A percentile compares a stretch with the other conserved stretches of the same genome.
Conservation (phyloP, 2,113 vertebrate species). For the Erythrolamprus reginae region DNA sequence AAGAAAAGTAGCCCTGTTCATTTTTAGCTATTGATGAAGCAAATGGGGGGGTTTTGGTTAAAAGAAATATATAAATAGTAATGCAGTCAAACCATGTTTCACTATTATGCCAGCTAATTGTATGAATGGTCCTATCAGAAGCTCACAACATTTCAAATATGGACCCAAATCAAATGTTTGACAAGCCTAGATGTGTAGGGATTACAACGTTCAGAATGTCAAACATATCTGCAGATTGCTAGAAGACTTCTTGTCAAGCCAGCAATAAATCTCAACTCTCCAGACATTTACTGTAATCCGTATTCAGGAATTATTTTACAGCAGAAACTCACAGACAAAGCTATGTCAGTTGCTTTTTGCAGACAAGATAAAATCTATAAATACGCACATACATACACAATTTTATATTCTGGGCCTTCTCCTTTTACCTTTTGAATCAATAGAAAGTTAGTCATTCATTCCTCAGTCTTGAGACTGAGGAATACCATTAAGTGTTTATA, state of each 20-base stretch:
- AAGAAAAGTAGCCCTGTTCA: background rate
- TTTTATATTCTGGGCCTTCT: background rate
- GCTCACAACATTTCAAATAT: background rate
- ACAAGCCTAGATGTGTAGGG: background rate
- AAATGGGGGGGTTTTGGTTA: background rate
- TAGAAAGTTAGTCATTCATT: background rate
- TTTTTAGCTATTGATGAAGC: background rate
- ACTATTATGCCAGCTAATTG: background rate
- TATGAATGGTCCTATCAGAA: background rate
- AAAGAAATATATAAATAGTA: background rate
- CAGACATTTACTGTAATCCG: background rate
- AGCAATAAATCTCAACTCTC: background rate
- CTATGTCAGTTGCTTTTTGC: background rate
- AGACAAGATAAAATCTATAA: background rate
- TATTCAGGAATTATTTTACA: background rate
- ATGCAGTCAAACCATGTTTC: background rate
- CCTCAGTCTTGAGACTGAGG: background rate
- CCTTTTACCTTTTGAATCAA: background rate
- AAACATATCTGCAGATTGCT: background rate
- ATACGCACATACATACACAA: background rate
- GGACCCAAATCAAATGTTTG: background rate
- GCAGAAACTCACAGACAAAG: background rate
- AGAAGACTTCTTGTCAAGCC: background rate
- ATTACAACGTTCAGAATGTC: background rate
- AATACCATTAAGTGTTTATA: background rate